Conservation (phyloP, 2,113 vertebrate species). For the Centropus unirufus region DNA sequence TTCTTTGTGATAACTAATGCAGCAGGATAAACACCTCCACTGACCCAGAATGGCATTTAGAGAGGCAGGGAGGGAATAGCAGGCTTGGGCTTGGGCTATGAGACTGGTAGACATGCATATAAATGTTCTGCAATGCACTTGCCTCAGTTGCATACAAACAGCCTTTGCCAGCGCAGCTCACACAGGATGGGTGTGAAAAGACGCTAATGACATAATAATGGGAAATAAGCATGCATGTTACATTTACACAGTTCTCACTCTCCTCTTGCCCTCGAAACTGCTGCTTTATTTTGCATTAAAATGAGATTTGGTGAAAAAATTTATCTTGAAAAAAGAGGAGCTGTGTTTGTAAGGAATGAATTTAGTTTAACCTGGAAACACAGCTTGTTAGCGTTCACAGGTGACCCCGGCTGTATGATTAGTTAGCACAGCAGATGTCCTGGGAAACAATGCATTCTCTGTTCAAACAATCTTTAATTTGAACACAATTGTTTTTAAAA, state of each 20-base stretch:
- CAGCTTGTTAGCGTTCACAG: background rate
- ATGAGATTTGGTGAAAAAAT: constrained; percentile 5
- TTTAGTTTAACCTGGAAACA: constrained; percentile 18
- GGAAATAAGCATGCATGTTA: constrained; percentile 26
- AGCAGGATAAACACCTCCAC: background rate
- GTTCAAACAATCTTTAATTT: background rate
- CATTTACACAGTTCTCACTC: constrained; percentile 2
- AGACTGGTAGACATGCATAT: background rate
- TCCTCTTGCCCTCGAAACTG: constrained; percentile 42
- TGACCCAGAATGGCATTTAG: background rate
- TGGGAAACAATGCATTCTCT: background rate
- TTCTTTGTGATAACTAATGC: constrained; percentile 3
- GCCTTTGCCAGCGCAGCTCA: constrained; percentile 3
- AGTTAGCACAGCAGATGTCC: constrained; percentile 7
- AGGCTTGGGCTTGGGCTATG: background rate
- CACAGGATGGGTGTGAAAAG: background rate
- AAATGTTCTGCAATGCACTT: background rate
- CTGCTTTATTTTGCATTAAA: background rate
- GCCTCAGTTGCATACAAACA: background rate
- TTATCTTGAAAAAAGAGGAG: constrained; percentile 2
- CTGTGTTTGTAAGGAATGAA: background rate
- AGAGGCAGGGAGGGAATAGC: background rate
- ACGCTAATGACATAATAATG: background rate
- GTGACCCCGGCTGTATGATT: constrained; percentile 1
- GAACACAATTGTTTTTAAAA: background rate